phyloP scores from a whole-genome alignment of 2,797 vertebrate species.

The Zalophus californianus region DNA sequence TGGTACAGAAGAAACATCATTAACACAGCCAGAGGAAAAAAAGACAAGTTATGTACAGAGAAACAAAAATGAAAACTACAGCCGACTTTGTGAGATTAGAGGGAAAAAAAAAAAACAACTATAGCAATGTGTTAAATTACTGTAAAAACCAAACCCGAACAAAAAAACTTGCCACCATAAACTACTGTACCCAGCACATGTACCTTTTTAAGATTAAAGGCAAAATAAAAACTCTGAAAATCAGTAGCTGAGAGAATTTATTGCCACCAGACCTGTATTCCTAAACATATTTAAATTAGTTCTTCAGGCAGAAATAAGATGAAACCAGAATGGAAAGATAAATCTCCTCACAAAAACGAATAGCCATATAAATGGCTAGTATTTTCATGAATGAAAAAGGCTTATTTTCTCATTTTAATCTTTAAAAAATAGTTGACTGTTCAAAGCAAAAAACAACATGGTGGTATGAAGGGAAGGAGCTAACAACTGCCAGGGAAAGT shows the following conservation, averaged over 20 bases:
- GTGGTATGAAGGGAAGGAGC: accelerated
- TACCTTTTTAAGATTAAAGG: not conserved
- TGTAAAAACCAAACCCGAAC: not conserved
- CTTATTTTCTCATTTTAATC: not conserved
- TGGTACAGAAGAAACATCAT: not conserved
- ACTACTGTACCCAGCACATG: not conserved
- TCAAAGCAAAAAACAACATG: not conserved
- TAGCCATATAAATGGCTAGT: not conserved
- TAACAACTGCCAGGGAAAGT: not conserved
- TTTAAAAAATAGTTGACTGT: not conserved
- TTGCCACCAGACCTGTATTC: not conserved
- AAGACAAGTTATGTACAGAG: not conserved
- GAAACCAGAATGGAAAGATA: not conserved
- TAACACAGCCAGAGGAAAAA: not conserved
- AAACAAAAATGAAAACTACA: not conserved
- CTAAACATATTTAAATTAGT: not conserved
- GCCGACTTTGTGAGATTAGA: not conserved
- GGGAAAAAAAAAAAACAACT: not conserved
- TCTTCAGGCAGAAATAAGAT: not conserved
- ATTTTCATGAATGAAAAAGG: not conserved
- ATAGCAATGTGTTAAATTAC: not conserved
- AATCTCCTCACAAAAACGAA: not conserved
- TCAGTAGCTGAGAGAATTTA: not conserved
- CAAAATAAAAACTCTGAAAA: not conserved
- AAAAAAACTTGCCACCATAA: not conserved